Percentiles rank a stretch among this genome's conserved stretches.
Evolutionary conservation across 2,113 vertebrate genomes (phyloP).

Genomic region (Ivindomyrus marchei): DNA sequence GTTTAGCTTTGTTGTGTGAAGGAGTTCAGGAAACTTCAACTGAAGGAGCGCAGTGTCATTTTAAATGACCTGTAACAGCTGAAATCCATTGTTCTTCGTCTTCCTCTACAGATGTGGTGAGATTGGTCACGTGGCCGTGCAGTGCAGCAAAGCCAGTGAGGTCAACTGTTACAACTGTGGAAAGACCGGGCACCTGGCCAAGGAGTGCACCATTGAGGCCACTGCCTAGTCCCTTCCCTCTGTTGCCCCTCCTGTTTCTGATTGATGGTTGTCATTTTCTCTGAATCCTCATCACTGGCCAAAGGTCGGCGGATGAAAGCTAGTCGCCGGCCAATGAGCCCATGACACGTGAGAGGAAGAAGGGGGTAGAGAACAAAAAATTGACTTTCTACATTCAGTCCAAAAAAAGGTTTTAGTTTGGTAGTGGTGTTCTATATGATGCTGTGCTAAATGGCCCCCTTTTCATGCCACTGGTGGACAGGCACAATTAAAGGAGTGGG

Average conservation of each 20-base stretch:
- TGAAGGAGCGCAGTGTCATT: neutral
- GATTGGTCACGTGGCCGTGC: constrained; percentile 96
- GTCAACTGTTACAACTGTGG: constrained; percentile 99
- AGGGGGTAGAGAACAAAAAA: constrained; percentile 83
- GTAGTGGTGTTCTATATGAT: constrained; percentile 99
- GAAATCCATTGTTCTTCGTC: neutral
- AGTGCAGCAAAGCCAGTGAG: constrained; percentile 96
- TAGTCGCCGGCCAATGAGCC: constrained; percentile 92
- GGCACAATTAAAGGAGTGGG: constrained; percentile 64
- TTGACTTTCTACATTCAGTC: constrained; percentile 98
- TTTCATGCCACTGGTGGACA: constrained; percentile 90
- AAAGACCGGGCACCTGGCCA: constrained; percentile 96
- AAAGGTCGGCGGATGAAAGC: constrained; percentile 87
- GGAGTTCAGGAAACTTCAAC: neutral
- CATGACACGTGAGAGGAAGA: constrained; percentile 86
- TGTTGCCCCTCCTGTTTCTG: constrained; percentile 98
- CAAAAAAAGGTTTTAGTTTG: constrained; percentile 97
- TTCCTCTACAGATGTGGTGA: constrained; percentile 81
- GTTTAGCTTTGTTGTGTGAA: neutral
- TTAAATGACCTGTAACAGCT: neutral
- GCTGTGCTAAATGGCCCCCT: constrained; percentile 98
- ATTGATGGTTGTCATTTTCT: constrained; percentile 99
- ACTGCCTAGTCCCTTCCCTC: constrained; percentile 80
- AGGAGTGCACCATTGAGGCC: constrained; percentile 97
- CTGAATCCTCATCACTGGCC: constrained; percentile 99